Evolutionary conservation across 2,113 vertebrate species (phyloP).

Genomic region (Callospermophilus lateralis): DNA sequence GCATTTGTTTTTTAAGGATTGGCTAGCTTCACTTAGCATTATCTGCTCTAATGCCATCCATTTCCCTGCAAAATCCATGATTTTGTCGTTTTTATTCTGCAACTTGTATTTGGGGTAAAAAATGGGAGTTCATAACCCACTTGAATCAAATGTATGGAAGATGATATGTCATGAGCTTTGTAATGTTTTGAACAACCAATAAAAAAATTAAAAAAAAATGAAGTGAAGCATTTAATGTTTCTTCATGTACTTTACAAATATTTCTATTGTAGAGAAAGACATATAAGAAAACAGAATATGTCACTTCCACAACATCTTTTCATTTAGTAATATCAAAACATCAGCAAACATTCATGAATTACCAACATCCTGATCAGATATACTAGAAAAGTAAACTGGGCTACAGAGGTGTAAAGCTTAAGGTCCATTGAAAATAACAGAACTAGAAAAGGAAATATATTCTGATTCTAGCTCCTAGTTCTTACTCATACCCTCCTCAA

Average conservation of each 20-base stretch:
- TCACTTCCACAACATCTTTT: conserved; percentile 41
- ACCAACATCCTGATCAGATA: background rate
- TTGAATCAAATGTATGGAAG: too few relatives aligned
- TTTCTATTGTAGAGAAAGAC: background rate
- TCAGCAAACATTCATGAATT: conserved; percentile 50
- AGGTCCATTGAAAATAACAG: conserved; percentile 29
- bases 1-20: too few relatives aligned
- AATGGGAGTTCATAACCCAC: too few relatives aligned
- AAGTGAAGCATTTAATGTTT: conserved; percentile 53
- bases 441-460: conserved; percentile 48
- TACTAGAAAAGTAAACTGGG: conserved; percentile 64
- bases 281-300: conserved; percentile 3
- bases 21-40: too few relatives aligned
- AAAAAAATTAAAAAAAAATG: too few relatives aligned
- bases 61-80: too few relatives aligned
- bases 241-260: conserved; percentile 36
- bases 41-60: too few relatives aligned
- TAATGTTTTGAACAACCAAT: too few relatives aligned
- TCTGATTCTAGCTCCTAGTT: background rate
- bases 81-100: too few relatives aligned
- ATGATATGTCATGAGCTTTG: too few relatives aligned
- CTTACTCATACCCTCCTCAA: background rate
- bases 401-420: conserved; percentile 35
- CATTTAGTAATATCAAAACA: conserved; percentile 50
- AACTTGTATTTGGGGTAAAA: too few relatives aligned